Base-by-base conservation (phyloP, 2,888 invertebrate species). In the Agrotis clavis region DNA sequence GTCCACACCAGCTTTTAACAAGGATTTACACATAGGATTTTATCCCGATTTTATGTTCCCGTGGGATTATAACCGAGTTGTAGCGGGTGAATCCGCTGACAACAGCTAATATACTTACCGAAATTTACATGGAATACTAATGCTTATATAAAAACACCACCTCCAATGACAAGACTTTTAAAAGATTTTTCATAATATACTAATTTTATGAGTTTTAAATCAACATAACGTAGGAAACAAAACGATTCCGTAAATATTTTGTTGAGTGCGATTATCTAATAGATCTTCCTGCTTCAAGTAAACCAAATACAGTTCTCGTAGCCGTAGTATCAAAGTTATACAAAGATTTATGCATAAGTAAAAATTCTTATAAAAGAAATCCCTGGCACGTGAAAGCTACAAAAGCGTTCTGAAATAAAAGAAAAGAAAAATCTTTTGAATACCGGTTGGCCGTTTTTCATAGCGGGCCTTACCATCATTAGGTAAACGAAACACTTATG, bases 401-500 rank as follows among this genome's bases (percentile, higher is more conserved):
- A 66, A 54, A 74, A 61, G 35, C 19, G 30, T 50, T 74, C 47
- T 35, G 19, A 66, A 62, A 75, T 67, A 78, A 66, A 78, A 75
- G 48, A 73, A 73, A 66, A 61, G 48, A 48, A 63, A 67, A 69
- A 45, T 76, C 48, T 81, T 76, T 66, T 76, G 51, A 70, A 70
- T 67, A 75, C 68, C 47, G 50, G 60, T 64, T 64, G 59, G 60
- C 47, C 51, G 67, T 64, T 67, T 80, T 74, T 61, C 66, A 67
- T 65, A 68, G 64, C 81, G 30, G 30, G 59, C 18, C 51, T 47
- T 56, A 35, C 59, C 65, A 63, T 63, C 77, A 66, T 76, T 79
- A 76, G 63, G 81, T 67, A 76, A 66, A 69, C 53, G 69, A 78
- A 78, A 66, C 35, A 63, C 69, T 66, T 75, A 56, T 63, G 62